phyloP scores from a whole-genome alignment of 1,140 invertebrate genomes.

The Hesperophylax magnus region DNA sequence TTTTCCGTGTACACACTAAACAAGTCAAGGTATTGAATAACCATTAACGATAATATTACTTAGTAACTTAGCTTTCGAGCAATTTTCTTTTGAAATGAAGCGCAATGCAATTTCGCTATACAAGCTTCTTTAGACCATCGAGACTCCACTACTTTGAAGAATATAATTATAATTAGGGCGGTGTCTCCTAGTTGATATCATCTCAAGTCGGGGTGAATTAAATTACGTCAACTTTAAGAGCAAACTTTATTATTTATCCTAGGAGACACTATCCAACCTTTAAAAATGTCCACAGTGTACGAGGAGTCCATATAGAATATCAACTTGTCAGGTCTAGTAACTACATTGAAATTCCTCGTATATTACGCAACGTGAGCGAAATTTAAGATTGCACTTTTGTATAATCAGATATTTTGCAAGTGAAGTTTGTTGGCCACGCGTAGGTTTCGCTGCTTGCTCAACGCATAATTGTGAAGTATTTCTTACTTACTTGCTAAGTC shows the following conservation, averaged over 20 bases:
- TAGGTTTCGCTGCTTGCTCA: not conserved
- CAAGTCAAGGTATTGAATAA: too few species aligned
- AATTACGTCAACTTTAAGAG: not conserved
- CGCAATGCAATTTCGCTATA: too few species aligned
- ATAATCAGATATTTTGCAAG: conserved; percentile 24
- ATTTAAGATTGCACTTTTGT: conserved; percentile 15
- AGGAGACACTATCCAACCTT: conserved; percentile 18
- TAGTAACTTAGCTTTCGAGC: too few species aligned
- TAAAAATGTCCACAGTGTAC: conserved; percentile 18
- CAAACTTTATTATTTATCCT: not conserved
- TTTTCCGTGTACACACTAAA: too few species aligned
- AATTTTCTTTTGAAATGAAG: too few species aligned
- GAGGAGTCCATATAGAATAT: not conserved
- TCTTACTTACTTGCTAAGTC: not conserved
- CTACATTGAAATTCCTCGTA: conserved; percentile 32
- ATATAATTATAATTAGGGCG: not conserved
- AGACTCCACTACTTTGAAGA: not conserved
- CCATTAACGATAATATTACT: too few species aligned
- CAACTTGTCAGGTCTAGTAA: conserved; percentile 5
- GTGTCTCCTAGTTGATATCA: conserved; percentile 11
- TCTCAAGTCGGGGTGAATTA: conserved; percentile 8
- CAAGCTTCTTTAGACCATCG: too few species aligned
- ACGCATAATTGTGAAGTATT: not conserved
- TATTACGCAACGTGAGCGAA: conserved; percentile 29
- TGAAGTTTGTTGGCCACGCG: conserved; percentile 1